Evolutionary conservation across 2,113 vertebrate genomes (phyloP).

Genomic region (Pithys albifrons): DNA sequence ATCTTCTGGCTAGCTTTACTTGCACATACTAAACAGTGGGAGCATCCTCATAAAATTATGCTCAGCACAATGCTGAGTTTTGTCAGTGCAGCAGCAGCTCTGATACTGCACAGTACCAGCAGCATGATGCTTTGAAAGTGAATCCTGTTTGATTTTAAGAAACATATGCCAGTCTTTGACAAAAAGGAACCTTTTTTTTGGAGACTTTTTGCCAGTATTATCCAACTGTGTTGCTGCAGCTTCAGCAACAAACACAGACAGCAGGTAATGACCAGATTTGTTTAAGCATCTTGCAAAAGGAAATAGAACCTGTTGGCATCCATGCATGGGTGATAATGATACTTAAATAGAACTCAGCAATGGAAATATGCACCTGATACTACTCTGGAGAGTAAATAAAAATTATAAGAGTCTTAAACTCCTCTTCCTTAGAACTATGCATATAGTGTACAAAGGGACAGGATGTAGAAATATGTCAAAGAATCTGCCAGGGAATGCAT

Average conservation of each 20-base stretch:
- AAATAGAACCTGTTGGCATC: conserved; percentile 14
- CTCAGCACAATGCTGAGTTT: neutral
- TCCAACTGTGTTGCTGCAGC: neutral
- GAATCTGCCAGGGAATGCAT: neutral
- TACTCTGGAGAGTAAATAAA: neutral
- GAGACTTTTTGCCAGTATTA: neutral
- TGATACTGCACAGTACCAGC: neutral
- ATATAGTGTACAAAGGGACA: neutral
- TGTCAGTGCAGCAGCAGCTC: neutral
- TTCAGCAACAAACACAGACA: neutral
- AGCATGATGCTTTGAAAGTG: neutral
- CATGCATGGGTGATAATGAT: neutral
- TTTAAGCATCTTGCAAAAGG: neutral
- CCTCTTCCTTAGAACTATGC: neutral
- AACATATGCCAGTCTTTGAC: neutral
- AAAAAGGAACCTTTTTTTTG: neutral
- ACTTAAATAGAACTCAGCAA: neutral
- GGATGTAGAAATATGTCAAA: neutral
- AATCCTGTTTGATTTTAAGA: neutral
- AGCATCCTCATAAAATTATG: neutral
- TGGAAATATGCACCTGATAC: neutral
- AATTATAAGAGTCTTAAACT: neutral
- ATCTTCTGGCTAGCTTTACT: neutral
- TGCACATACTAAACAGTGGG: neutral
- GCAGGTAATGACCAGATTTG: neutral